A percentile compares a stretch with the other conserved stretches of the same genome.
Evolutionary conservation across 2,797 vertebrate species (phyloP).

Genomic region (Syngnathus rostellatus): DNA sequence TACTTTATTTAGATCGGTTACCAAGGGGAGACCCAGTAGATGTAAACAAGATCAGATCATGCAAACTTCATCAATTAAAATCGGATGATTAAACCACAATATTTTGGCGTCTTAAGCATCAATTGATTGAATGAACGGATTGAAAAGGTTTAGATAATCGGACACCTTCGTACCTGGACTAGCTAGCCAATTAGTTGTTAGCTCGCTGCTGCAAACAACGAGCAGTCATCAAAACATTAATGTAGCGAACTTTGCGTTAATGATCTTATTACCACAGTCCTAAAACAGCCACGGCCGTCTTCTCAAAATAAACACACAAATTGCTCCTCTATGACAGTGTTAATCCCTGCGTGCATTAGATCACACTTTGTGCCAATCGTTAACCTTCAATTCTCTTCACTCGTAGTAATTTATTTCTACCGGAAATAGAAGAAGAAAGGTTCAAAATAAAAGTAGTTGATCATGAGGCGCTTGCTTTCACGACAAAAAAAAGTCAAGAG

Average conservation of each 20-base stretch:
- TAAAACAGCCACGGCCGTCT: slow-evolving; percentile 14
- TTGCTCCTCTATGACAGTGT: neutral
- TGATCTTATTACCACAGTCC: slow-evolving; percentile 39
- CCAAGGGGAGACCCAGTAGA: neutral
- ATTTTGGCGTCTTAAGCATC: neutral
- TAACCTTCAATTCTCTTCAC: slow-evolving; percentile 40
- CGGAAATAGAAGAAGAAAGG: neutral
- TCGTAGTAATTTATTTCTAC: neutral
- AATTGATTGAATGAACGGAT: neutral
- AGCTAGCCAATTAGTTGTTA: slow-evolving; percentile 29
- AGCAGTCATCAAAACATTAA: slow-evolving; percentile 16
- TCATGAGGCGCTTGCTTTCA: too few species aligned
- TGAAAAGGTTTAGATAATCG: neutral
- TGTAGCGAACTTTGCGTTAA: neutral
- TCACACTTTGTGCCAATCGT: slow-evolving; percentile 14
- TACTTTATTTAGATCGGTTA: neutral
- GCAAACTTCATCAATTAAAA: neutral
- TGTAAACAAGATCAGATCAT: neutral
- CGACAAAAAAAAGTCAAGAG: too few species aligned
- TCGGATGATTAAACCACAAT: neutral
- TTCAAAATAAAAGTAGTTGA: slow-evolving; percentile 33
- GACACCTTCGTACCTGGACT: neutral
- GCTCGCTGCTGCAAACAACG: slow-evolving; percentile 7
- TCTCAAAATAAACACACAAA: slow-evolving; percentile 38
- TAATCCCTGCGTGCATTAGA: neutral